Conservation (phyloP, 2,113 vertebrate species). For the Geococcyx californianus region DNA sequence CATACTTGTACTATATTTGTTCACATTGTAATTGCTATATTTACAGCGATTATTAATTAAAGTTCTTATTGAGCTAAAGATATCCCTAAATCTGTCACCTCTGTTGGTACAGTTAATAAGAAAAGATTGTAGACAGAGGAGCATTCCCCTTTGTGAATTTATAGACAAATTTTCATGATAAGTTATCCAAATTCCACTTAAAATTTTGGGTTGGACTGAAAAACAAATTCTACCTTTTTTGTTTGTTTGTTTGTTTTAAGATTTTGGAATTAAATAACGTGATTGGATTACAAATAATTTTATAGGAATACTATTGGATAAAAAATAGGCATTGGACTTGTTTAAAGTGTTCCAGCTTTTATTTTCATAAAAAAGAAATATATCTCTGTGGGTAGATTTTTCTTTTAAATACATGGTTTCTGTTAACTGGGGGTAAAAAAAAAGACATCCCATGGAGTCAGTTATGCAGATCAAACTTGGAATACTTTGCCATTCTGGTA, state of each 20-base stretch:
- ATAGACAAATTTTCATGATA: neutral
- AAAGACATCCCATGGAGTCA: neutral
- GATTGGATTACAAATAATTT: neutral
- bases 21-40: neutral
- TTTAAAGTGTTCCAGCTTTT: neutral
- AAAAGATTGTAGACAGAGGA: neutral
- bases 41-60: conserved; percentile 8
- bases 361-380: neutral
- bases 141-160: neutral
- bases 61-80: neutral
- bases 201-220: neutral
- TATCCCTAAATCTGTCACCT: neutral
- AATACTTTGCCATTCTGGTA: neutral
- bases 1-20: neutral
- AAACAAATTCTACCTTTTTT: neutral
- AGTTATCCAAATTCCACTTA: neutral
- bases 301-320: neutral
- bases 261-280: neutral
- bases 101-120: neutral
- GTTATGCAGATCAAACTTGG: neutral
- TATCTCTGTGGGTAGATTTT: neutral
- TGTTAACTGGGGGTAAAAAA: neutral
- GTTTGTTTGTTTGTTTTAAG: accelerated
- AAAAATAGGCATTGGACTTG: neutral
- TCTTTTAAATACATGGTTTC: neutral